Evolutionary conservation across 2,113 vertebrate genomes (phyloP), one percentile per base, ranked within the genome.

Genomic region (Rousettus leschenaultii): DNA sequence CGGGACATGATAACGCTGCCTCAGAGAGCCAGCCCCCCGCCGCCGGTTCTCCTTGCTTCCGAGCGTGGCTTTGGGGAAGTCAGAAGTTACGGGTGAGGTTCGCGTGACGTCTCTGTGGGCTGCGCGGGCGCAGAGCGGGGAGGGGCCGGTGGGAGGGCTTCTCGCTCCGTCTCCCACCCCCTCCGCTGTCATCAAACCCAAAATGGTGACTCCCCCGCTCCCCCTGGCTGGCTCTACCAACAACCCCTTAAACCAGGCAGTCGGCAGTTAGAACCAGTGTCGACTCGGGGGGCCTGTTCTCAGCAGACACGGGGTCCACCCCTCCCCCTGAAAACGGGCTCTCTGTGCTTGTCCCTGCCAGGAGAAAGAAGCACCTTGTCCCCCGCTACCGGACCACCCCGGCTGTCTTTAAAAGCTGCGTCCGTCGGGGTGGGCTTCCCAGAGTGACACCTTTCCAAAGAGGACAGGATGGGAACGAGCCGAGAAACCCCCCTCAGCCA

Each of bases 241-340:
- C 93, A 97, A 95, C 70, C 78, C 7, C 94, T 82, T 75, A 97
- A 95, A 89, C 88, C 88, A 89, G 95, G 86, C 88, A 93, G 85
- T 97, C 92, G 97, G 91, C 95, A 92, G 95, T 89, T 78, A 82
- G 96, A 96, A 94, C 75, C 87, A 73, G 92, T 84, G 96, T 90
- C 6, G 55, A 95, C 86, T 94, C 79, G 65, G 73, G 73, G 6
- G 94, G 30, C 18, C 96, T 86, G 97, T 70, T 86, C 95, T 92
- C 96, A 92, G 65, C 71, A 90, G 40, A 87, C 91, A 91, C 89
- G 38, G 97, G 96, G 57, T 55, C 43, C 1, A 0, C 75, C 2
- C 80, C 53, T 70, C 75, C 90, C 48, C 95, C 91, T 86, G 89
- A 82, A 92, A 97, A 95, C 63, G 63, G 80, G 57, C 75, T 90